A percentile compares a stretch with the other conserved stretches of the same genome.
These are phyloP conservation scores for Eulemur macaco DNA, from an alignment of 2,113 vertebrate species.

Conservation along the genomic window DNA sequence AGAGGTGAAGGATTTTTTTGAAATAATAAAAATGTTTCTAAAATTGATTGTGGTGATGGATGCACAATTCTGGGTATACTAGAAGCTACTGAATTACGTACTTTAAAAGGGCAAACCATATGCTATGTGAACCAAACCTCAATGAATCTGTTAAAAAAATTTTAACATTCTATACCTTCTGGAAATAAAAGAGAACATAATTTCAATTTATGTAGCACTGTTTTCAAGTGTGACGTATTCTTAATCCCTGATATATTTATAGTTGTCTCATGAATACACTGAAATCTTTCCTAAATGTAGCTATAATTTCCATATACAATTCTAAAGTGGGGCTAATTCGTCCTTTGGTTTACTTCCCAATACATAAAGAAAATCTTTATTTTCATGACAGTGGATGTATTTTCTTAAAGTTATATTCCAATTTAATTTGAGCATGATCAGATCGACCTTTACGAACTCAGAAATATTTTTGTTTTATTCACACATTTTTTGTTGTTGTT, in stretches of 20 bases:
- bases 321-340: neutral
- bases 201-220: neutral
- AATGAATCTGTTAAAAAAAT: neutral
- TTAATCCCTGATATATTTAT: neutral
- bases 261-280: neutral
- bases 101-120: neutral
- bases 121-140: neutral
- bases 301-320: neutral
- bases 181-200: neutral
- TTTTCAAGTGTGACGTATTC: neutral
- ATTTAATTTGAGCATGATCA: neutral
- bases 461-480: neutral
- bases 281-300: neutral
- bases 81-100: neutral
- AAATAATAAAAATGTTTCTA: neutral
- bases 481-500: neutral
- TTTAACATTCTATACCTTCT: neutral
- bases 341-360: neutral
- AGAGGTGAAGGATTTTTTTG: neutral
- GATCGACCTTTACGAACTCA: neutral
- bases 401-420: neutral
- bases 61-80: neutral
- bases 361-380: neutral
- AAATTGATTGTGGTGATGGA: neutral
- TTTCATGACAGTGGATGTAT: neutral